phyloP scores from a whole-genome alignment of 53 echinoderm and acorn worm species.

The Pentamera pediparva region DNA sequence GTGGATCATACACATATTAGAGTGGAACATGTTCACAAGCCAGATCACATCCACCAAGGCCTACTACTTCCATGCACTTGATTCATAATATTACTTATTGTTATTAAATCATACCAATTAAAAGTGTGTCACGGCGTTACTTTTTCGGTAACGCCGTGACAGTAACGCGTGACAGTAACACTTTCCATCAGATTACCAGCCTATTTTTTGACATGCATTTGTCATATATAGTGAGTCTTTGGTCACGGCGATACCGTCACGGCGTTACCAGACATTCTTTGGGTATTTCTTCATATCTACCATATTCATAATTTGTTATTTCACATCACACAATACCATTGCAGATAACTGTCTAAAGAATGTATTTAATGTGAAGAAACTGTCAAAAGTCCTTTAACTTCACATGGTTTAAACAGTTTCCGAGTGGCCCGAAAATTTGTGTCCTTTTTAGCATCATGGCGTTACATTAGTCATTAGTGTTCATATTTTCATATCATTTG shows the following conservation, averaged over 20 bases:
- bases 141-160: no score
- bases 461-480: neutral
- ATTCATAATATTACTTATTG: no score
- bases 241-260: neutral
- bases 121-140: no score
- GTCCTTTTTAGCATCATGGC: no score
- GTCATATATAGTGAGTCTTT: neutral
- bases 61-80: no score
- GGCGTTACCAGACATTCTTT: neutral
- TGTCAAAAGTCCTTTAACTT: neutral
- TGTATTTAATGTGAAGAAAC: neutral
- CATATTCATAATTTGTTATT: neutral
- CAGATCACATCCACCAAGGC: no score
- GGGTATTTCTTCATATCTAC: neutral
- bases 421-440: neutral
- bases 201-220: neutral
- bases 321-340: neutral
- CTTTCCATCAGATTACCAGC: neutral
- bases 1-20: no score
- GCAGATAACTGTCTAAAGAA: neutral
- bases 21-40: no score
- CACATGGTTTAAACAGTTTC: no score
- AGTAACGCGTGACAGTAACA: neutral
- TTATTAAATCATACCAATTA: no score
- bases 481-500: neutral